Evolutionary conservation across 2,888 invertebrate genomes (phyloP).

Genomic region (Biston betularia): DNA sequence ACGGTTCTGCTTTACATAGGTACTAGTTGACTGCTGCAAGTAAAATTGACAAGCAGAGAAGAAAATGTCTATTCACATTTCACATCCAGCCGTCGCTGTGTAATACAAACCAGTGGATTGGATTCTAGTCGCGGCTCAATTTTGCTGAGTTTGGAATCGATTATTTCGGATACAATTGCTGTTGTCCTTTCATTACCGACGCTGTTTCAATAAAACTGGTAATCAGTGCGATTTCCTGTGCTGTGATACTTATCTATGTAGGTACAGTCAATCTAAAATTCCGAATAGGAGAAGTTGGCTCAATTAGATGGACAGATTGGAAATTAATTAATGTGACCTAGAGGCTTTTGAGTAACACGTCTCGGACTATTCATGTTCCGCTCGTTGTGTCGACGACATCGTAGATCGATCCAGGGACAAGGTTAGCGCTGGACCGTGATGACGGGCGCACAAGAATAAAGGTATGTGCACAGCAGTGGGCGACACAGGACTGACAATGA

Average conservation of each 20-base stretch:
- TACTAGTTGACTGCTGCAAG: slow-evolving; percentile 43
- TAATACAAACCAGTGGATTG: slow-evolving; percentile 51
- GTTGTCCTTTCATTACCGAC: slow-evolving; percentile 60
- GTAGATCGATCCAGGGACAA: no score
- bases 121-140: slow-evolving; percentile 58
- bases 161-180: slow-evolving; percentile 55
- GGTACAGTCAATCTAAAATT: neutral
- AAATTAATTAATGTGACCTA: neutral
- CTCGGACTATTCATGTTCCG: no score
- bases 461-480: no score
- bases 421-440: no score
- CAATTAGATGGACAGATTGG: neutral
- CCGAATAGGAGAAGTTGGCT: neutral
- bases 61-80: slow-evolving; percentile 15
- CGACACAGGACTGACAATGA: no score
- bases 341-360: no score
- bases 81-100: slow-evolving; percentile 48
- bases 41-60: slow-evolving; percentile 56
- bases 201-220: slow-evolving; percentile 36
- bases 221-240: slow-evolving; percentile 10
- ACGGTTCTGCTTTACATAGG: slow-evolving; percentile 48
- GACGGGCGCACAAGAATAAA: no score
- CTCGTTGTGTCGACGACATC: no score
- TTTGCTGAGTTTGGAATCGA: slow-evolving; percentile 52
- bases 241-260: neutral